These are phyloP conservation scores for Acinonyx jubatus DNA, from an alignment of 2,113 vertebrate genomes.

Conservation along the genomic window DNA sequence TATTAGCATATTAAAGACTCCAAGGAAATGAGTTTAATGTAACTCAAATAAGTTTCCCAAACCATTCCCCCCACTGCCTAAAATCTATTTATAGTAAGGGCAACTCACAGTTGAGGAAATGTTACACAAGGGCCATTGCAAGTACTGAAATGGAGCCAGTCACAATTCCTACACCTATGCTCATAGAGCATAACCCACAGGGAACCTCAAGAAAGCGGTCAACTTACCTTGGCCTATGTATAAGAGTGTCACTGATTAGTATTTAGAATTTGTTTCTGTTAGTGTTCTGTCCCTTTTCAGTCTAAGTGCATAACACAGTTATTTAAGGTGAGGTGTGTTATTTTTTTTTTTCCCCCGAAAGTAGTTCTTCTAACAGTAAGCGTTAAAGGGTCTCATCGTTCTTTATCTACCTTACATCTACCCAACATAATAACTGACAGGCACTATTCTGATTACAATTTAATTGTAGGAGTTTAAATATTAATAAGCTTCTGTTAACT, in stretches of 20 bases:
- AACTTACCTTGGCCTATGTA: not conserved
- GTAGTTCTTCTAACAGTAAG: not conserved
- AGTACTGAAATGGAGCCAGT: not conserved
- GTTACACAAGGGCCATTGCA: not conserved
- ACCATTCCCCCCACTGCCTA: not conserved
- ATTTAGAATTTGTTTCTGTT: not conserved
- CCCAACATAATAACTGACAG: not conserved
- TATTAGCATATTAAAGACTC: not conserved
- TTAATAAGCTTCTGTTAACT: slow-evolving; percentile 35
- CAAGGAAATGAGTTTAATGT: slow-evolving; percentile 10
- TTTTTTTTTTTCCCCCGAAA: not conserved
- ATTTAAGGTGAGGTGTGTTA: not conserved
- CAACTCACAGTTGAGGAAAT: not conserved
- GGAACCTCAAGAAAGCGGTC: not conserved
- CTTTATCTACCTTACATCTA: not conserved
- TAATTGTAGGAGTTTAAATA: slow-evolving; percentile 38
- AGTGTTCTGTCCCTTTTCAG: not conserved
- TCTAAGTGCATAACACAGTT: not conserved
- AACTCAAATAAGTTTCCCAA: not conserved
- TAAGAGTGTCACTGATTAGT: not conserved
- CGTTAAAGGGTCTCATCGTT: not conserved
- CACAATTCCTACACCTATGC: not conserved
- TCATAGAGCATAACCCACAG: not conserved
- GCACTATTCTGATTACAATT: slow-evolving; percentile 42
- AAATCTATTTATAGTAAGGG: not conserved